These are phyloP conservation scores for Arion vulgaris DNA, from an alignment of 1,140 invertebrate species.

Conservation along the genomic window DNA sequence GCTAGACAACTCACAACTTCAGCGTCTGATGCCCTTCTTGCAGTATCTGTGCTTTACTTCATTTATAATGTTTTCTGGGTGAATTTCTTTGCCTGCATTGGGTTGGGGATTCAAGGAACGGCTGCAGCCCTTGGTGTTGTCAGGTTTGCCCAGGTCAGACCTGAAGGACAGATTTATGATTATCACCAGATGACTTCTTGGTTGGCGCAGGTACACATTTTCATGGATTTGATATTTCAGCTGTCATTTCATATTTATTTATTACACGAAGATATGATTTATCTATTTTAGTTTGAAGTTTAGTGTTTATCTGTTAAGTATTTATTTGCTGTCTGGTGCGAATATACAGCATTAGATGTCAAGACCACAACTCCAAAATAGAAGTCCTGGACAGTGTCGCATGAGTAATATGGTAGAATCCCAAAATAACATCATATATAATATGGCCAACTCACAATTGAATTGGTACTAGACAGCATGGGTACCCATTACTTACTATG, in stretches of 20 bases:
- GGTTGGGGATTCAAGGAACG: constrained; percentile 48
- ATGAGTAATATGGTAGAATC: too few relatives aligned
- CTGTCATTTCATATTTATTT: neutral
- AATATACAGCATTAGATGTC: too few relatives aligned
- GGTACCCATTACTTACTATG: too few relatives aligned
- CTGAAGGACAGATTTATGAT: constrained; percentile 43
- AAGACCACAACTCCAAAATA: too few relatives aligned
- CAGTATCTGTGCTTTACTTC: constrained; percentile 49
- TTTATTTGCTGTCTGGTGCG: too few relatives aligned
- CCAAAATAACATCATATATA: too few relatives aligned
- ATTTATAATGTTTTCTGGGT: constrained; percentile 38
- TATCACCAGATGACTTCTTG: constrained; percentile 52
- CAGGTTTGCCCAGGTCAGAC: constrained; percentile 47
- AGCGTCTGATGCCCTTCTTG: constrained; percentile 51
- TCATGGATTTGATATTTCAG: neutral
- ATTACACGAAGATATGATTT: neutral
- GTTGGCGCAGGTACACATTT: constrained; percentile 45
- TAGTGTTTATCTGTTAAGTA: neutral
- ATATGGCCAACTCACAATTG: too few relatives aligned
- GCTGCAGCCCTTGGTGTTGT: constrained; percentile 54
- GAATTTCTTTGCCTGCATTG: constrained; percentile 44
- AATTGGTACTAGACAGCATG: too few relatives aligned
- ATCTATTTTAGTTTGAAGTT: neutral
- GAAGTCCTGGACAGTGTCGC: too few relatives aligned
- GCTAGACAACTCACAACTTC: constrained; percentile 53